Conservation (phyloP, 2,888 invertebrate genomes). For the Amphimallon solstitiale region DNA sequence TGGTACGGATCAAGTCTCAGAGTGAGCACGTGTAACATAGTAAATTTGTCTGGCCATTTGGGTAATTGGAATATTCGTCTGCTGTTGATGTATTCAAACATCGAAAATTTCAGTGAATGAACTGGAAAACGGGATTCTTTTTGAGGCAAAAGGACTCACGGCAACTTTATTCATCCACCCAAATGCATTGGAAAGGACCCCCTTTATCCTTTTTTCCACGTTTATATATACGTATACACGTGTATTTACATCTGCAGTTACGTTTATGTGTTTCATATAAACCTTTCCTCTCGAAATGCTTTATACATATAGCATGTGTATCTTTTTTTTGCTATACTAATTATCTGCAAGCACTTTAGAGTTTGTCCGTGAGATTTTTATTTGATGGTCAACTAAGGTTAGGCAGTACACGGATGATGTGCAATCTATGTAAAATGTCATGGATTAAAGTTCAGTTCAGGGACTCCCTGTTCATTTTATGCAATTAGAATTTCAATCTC, state of each 20-base stretch:
- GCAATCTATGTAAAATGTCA: slow-evolving; percentile 58
- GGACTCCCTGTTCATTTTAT: too few species aligned
- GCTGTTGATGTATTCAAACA: slow-evolving; percentile 60
- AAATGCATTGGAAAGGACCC: slow-evolving; percentile 27
- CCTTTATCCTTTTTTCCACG: slow-evolving; percentile 21
- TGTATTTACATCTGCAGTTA: too few species aligned
- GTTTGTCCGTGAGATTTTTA: background rate
- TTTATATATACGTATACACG: slow-evolving; percentile 10
- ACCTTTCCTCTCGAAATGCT: slow-evolving; percentile 24
- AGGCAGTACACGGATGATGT: slow-evolving; percentile 55
- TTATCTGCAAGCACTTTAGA: slow-evolving; percentile 13
- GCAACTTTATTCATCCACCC: slow-evolving; percentile 53
- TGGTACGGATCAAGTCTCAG: too few species aligned
- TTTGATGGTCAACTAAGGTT: slow-evolving; percentile 50
- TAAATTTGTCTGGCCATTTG: slow-evolving; percentile 60
- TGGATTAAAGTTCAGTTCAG: slow-evolving; percentile 52
- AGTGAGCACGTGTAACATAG: background rate
- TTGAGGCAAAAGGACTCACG: slow-evolving; percentile 53
- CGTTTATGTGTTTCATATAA: slow-evolving; percentile 43
- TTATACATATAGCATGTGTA: background rate
- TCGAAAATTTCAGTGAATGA: slow-evolving; percentile 58
- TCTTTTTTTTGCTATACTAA: slow-evolving; percentile 23
- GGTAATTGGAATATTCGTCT: slow-evolving; percentile 63
- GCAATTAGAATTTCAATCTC: too few species aligned
- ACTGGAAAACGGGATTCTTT: slow-evolving; percentile 58